Evolutionary conservation across 2,113 vertebrate genomes (phyloP).

Genomic region (Erinaceus europaeus): DNA sequence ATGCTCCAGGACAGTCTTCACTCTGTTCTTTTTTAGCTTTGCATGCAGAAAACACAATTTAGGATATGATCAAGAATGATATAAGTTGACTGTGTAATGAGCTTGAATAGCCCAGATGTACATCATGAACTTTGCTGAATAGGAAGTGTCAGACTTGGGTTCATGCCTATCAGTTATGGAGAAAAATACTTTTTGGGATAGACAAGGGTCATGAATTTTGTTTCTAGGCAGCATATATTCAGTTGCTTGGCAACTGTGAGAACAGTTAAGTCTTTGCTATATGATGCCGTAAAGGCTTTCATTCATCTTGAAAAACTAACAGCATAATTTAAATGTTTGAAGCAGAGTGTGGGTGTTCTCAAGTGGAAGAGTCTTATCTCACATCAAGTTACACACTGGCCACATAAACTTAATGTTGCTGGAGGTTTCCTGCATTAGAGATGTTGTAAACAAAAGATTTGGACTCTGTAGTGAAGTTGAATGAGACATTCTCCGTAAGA

Average conservation of each 20-base stretch:
- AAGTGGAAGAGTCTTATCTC: slow-evolving; percentile 59
- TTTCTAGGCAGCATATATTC: slow-evolving; percentile 66
- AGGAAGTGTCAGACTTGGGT: slow-evolving; percentile 57
- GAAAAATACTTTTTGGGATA: slow-evolving; percentile 39
- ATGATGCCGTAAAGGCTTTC: slow-evolving; percentile 62
- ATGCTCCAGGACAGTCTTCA: background rate
- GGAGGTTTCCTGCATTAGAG: slow-evolving; percentile 1
- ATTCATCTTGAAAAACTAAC: slow-evolving; percentile 71
- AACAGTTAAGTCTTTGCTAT: slow-evolving; percentile 59
- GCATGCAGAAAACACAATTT: slow-evolving; percentile 55
- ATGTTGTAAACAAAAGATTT: slow-evolving; percentile 47
- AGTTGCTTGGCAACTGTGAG: slow-evolving; percentile 71
- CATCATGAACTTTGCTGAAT: slow-evolving; percentile 55
- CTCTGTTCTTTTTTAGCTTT: slow-evolving; percentile 9
- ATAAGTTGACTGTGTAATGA: slow-evolving; percentile 54
- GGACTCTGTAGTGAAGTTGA: slow-evolving; percentile 3
- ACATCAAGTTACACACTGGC: slow-evolving; percentile 49
- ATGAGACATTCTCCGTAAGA: background rate
- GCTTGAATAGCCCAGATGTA: background rate
- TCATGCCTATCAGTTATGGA: slow-evolving; percentile 31
- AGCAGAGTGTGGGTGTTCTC: slow-evolving; percentile 61
- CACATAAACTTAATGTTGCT: slow-evolving; percentile 39
- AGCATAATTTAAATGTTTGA: slow-evolving; percentile 65
- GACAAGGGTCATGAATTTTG: slow-evolving; percentile 71
- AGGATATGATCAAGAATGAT: slow-evolving; percentile 45